A percentile compares a stretch with the other conserved stretches of the same genome.
Conservation (phyloP, 2,113 vertebrate genomes). For the Eurystomus gularis region DNA sequence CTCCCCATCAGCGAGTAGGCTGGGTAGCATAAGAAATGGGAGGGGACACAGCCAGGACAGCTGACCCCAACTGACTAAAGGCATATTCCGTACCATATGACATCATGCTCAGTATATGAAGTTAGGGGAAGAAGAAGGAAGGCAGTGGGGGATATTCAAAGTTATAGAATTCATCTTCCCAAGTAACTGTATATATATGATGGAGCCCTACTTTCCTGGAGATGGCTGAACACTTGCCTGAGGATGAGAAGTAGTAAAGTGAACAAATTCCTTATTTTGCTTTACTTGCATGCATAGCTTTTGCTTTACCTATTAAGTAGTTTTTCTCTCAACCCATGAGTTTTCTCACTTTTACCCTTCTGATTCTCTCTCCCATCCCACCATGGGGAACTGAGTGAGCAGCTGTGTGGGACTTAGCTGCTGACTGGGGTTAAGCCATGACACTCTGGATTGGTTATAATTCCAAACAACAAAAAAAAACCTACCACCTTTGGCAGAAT, state of each 20-base stretch:
- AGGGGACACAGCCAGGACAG: not conserved
- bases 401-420: not conserved
- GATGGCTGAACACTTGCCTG: not conserved
- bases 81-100: not conserved
- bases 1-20: not conserved
- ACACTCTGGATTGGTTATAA: not conserved
- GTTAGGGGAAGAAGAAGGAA: not conserved
- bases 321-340: not conserved
- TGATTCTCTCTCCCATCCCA: not conserved
- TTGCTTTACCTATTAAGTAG: not conserved
- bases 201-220: not conserved
- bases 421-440: not conserved
- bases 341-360: not conserved
- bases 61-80: not conserved
- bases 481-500: not conserved
- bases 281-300: rapidly evolving
- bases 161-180: not conserved
- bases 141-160: rapidly evolving
- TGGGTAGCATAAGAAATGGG: not conserved
- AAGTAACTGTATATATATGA: rapidly evolving
- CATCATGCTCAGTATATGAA: not conserved
- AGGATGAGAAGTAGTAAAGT: rapidly evolving
- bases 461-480: not conserved
- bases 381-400: rapidly evolving
- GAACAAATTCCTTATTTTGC: not conserved